Base-by-base conservation (phyloP, 37 sponge, comb jelly and placozoan species). In the Cliona cf. orientalis region DNA sequence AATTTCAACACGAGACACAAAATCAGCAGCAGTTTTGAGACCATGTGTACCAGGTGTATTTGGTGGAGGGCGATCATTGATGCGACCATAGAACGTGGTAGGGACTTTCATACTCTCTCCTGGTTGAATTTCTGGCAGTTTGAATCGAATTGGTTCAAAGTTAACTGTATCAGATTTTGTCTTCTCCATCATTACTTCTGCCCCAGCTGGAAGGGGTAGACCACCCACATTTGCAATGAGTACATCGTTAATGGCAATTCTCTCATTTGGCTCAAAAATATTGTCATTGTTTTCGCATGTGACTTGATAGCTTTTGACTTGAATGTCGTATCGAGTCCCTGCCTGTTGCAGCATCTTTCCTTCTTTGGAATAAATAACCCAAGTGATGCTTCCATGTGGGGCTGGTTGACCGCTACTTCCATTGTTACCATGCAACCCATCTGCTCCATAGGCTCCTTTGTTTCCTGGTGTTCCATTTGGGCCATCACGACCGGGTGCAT, bases 221-320 rank as follows among this genome's bases (percentile, higher is more conserved):
- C 77, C 82, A 17, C 86, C 91, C 74, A n/a, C 62, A 57, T 92
- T 92, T 23, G 32, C n/a, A 1, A 84, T 38, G 2, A 25, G n/a
- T 5, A 92, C 65, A n/a, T 57, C 72, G 22, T 73, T 49, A 5
- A 92, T 66, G 25, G 68, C 37, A 37, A 92, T 78, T 42, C 80
- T 61, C 53, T 92, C 93, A 74, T 92, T 92, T 61, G 93, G 93
- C 41, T 92, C 89, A 84, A 92, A 88, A 21, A 92, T 81, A 5
- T 86, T 89, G 70, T 88, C 93, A 84, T 84, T 78, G 57, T 84
- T 57, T 37, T 70, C 87, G 44, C 84, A 80, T 23, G 59, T 75
- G 58, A 79, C 67, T 23, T 23, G 1, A 25, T 80, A 42, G 2
- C 36, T 31, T 5, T 41, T 67, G 19, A 92, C 71, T 28, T 87